Evolutionary conservation across 92 coral and sea anemone genomes (phyloP), one percentile per base, ranked within the genome.

Genomic region (Phenganax subtilis): DNA sequence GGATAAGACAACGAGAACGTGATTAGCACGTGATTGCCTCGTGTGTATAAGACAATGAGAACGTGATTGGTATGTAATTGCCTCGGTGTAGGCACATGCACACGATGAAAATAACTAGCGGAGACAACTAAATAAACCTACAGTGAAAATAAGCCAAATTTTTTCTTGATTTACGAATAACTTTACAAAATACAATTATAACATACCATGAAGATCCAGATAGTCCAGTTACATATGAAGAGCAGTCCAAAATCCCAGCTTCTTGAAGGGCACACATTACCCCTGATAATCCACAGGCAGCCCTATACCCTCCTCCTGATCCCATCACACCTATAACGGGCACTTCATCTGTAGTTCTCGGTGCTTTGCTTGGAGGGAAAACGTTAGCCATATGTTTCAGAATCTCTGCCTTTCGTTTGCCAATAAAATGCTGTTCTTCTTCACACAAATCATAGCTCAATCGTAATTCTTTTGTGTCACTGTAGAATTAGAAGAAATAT

Each of bases 161-260:
- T 20, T 20, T 20, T 20, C 25, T 20, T 59, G 25, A 12, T 1
- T 17, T 12, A 55, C 2, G 9, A 2, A 27, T 51, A 12, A 77
- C 2, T 37, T 37, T 37, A 37, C 47, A 37, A 37, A 37, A 37
- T 37, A 37, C 47, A 37, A 37, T 1, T 37, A 37, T 37, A 37
- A 37, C 87, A 68, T 87, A 87, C 90, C 90, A 87, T 54, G 90
- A 86, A 12, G 90, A 87, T 25, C 90, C 90, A 9, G 90, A 87
- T 64, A 87, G 53, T 25, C 90, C 90, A 11, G 88, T 84, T 2
- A 87, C 55, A 75, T 87, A 87, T 7, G 90, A 71, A 51, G 85
- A 81, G 47, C 85, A 87, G 60, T 84, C 82, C 53, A 87, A 12
- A 10, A 87, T 52, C 3, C 81, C 87, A 80, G 77, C 20, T 12